Evolutionary conservation across 1,140 invertebrate genomes (phyloP).

Genomic region (Ylistrum balloti): DNA sequence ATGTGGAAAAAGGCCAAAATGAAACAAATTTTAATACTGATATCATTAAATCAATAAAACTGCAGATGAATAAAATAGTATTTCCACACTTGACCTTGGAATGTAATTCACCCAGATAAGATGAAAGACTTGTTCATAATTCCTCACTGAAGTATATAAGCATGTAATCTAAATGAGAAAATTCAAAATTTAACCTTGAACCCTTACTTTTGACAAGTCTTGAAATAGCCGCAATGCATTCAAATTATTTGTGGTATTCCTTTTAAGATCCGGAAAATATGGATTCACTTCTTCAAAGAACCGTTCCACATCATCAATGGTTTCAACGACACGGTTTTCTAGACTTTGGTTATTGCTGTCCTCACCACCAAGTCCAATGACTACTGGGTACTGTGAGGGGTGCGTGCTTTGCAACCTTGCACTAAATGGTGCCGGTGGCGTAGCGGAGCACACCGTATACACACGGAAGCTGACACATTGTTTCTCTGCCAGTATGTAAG

Average conservation of each 20-base stretch:
- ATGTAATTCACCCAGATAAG: no score
- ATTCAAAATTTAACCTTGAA: background rate
- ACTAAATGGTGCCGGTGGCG: slow-evolving; percentile 77
- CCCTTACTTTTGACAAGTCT: slow-evolving; percentile 82
- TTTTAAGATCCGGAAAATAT: slow-evolving; percentile 71
- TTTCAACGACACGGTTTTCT: slow-evolving; percentile 72
- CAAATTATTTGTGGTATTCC: slow-evolving; percentile 69
- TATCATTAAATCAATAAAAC: no score
- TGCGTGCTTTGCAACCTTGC: slow-evolving; percentile 75
- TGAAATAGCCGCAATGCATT: slow-evolving; percentile 80
- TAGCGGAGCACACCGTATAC: slow-evolving; percentile 78
- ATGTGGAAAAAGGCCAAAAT: no score
- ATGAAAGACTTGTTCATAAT: no score
- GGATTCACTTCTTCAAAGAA: slow-evolving; percentile 77
- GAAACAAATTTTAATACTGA: no score
- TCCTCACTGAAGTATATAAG: background rate
- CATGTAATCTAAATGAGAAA: background rate
- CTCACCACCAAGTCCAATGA: slow-evolving; percentile 67
- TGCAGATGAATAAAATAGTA: no score
- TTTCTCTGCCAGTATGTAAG: slow-evolving; percentile 78
- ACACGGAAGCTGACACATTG: slow-evolving; percentile 78
- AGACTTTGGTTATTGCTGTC: slow-evolving; percentile 72
- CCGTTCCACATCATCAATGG: slow-evolving; percentile 77
- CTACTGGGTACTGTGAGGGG: slow-evolving; percentile 72
- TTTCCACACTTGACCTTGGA: background rate